Conservation (phyloP, 2,113 vertebrate species). For the Syrmaticus mikado region DNA sequence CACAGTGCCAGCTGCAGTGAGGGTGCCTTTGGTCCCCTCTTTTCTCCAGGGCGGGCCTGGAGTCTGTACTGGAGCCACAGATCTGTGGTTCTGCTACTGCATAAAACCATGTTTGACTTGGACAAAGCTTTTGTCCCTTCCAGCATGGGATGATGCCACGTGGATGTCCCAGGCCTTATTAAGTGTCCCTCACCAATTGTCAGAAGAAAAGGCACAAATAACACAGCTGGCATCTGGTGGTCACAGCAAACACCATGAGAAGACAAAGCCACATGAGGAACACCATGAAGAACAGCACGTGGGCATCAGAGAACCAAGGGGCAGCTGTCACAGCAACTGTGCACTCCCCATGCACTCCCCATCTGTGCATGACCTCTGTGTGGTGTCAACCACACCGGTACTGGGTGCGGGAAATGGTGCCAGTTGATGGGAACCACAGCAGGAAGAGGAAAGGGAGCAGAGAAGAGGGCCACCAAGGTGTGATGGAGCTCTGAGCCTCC, state of each 20-base stretch:
- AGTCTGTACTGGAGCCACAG: neutral
- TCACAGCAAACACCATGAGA: neutral
- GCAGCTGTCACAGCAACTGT: neutral
- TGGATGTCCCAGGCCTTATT: neutral
- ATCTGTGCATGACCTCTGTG: neutral
- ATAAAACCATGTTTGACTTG: neutral
- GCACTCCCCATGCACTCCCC: too few relatives aligned
- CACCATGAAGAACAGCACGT: neutral
- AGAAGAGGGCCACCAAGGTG: neutral
- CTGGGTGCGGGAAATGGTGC: fast-evolving
- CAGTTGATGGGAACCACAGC: fast-evolving
- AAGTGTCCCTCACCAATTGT: neutral
- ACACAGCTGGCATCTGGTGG: neutral
- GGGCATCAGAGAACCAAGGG: neutral
- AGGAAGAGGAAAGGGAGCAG: neutral
- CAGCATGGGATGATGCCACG: neutral
- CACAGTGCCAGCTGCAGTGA: neutral
- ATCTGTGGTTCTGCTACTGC: neutral
- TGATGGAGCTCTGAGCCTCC: neutral
- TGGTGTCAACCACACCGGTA: neutral
- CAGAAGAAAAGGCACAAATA: neutral
- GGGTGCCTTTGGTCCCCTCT: neutral
- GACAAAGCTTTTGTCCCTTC: neutral
- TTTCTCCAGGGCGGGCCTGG: neutral
- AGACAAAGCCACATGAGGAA: neutral